Conservation (phyloP, 2,797 vertebrate species). For the Schizopygopsis malacanthus region DNA sequence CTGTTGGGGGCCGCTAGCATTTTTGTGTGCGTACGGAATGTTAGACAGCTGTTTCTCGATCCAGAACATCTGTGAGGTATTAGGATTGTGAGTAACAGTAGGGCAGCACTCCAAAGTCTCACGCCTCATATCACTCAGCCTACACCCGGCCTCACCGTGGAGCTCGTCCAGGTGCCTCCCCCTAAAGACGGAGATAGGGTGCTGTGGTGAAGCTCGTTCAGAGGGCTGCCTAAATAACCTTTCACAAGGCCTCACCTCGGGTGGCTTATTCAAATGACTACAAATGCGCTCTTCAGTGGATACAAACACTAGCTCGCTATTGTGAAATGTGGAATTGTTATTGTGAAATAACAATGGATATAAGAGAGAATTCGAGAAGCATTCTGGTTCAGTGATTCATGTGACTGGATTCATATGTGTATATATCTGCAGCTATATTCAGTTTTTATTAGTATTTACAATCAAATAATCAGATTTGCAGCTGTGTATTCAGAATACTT, state of each 20-base stretch:
- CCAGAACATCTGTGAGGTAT: conserved; percentile 51
- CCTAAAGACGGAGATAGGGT: conserved; percentile 25
- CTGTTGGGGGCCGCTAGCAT: conserved; percentile 26
- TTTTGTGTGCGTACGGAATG: conserved; percentile 60
- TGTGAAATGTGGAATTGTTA: neutral
- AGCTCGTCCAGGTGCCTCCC: conserved; percentile 31
- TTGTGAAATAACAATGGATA: neutral
- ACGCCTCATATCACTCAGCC: conserved; percentile 42
- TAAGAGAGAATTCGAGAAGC: neutral
- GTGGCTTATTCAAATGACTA: conserved; percentile 21
- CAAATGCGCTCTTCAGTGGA: neutral
- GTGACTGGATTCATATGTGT: neutral
- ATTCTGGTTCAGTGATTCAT: neutral
- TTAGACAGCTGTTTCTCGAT: conserved; percentile 46
- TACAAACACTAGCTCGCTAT: neutral
- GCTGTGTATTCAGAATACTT: neutral
- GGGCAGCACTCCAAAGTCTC: conserved; percentile 47
- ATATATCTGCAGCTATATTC: neutral
- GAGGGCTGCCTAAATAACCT: conserved; percentile 41
- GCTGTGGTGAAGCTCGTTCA: conserved; percentile 37
- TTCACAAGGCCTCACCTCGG: conserved; percentile 19
- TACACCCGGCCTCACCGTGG: conserved; percentile 28
- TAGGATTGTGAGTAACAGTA: conserved; percentile 47
- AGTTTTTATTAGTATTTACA: neutral
- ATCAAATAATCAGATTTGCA: neutral